Conservation (phyloP, 2,888 invertebrate genomes). For the Thalpophila matura region DNA sequence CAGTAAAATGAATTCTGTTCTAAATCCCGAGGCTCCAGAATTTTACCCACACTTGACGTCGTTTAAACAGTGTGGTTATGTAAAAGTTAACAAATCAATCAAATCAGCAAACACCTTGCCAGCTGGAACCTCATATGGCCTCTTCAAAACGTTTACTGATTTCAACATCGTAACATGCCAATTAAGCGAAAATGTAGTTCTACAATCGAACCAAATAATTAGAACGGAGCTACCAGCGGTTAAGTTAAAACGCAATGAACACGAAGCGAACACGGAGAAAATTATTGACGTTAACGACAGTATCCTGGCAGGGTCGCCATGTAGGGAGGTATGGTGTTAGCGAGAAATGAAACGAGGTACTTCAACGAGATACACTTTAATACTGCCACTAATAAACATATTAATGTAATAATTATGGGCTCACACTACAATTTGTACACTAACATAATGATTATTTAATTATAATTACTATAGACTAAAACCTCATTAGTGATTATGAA, state of each 20-base stretch:
- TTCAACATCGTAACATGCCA: constrained; percentile 92
- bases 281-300: constrained; percentile 96
- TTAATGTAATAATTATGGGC: no score
- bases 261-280: constrained; percentile 90
- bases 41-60: constrained; percentile 79
- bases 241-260: constrained; percentile 75
- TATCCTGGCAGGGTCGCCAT: constrained; percentile 95
- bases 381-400: no score
- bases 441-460: no score
- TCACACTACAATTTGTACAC: no score
- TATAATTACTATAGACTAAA: no score
- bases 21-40: constrained; percentile 86
- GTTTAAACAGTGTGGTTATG: constrained; percentile 91
- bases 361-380: no score
- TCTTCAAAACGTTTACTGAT: constrained; percentile 94
- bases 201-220: constrained; percentile 84
- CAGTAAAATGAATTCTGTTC: constrained; percentile 78
- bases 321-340: no score
- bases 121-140: constrained; percentile 92
- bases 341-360: no score
- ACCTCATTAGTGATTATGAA: no score
- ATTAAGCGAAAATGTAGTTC: constrained; percentile 92
- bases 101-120: constrained; percentile 94
- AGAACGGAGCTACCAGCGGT: constrained; percentile 89
- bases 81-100: constrained; percentile 92